Evolutionary conservation across 2,113 vertebrate species (phyloP).

Genomic region (Aspiorhynchus laticeps): DNA sequence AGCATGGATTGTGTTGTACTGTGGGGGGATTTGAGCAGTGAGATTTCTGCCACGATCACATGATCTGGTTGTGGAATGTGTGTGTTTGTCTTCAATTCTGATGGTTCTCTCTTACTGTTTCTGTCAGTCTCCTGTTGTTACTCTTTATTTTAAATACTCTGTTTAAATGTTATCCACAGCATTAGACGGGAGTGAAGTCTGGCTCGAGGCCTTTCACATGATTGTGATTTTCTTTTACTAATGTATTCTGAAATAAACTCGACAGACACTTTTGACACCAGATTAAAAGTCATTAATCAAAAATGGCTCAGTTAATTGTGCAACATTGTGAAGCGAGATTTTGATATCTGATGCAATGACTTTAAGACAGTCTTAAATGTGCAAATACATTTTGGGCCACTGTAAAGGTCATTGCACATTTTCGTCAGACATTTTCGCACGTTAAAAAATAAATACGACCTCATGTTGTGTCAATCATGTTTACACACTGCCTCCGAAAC

Average conservation of each 20-base stretch:
- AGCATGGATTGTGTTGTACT: neutral
- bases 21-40: neutral
- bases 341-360: neutral
- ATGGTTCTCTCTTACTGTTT: neutral
- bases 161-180: neutral
- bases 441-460: no score
- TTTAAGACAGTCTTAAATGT: neutral
- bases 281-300: neutral
- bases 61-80: constrained; percentile 22
- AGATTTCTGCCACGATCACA: constrained; percentile 1
- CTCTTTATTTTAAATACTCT: neutral
- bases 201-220: neutral
- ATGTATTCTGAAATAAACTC: neutral
- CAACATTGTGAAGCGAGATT: neutral
- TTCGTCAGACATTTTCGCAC: no score
- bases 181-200: neutral
- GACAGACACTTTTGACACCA: neutral
- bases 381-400: neutral
- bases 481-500: no score
- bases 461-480: no score
- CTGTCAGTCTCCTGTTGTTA: neutral
- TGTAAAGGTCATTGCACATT: no score
- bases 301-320: neutral
- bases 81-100: neutral
- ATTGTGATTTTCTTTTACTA: neutral